Evolutionary conservation across 2,797 vertebrate species (phyloP).

Genomic region (Enteromius paludinosus): DNA sequence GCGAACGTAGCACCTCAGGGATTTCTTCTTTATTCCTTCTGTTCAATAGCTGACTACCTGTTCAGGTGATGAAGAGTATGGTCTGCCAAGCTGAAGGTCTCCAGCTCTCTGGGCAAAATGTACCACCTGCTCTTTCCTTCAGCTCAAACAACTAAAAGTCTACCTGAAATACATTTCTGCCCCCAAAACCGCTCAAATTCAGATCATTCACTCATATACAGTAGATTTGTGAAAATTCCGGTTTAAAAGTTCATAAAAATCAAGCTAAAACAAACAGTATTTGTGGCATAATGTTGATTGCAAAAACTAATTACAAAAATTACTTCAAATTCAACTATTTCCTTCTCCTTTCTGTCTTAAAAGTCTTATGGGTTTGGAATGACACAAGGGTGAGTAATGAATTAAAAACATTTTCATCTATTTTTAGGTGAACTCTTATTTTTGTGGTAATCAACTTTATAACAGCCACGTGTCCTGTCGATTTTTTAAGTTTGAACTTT

Average conservation of each 20-base stretch:
- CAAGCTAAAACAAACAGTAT: conserved; percentile 30
- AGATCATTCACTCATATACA: conserved; percentile 67
- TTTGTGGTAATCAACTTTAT: conserved; percentile 3
- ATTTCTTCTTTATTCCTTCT: conserved; percentile 30
- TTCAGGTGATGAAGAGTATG: conserved; percentile 30
- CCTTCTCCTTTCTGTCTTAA: no score
- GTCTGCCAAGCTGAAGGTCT: conserved; percentile 17
- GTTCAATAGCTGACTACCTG: conserved; percentile 36
- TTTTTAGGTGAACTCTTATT: not conserved
- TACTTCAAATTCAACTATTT: no score
- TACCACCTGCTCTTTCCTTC: conserved; percentile 34
- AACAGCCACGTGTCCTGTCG: not conserved
- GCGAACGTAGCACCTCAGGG: conserved; percentile 17
- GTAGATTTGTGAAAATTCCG: conserved; percentile 55
- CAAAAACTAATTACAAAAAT: not conserved
- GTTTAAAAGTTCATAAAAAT: conserved; percentile 1
- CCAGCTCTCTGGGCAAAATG: conserved; percentile 13
- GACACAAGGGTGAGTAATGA: not conserved
- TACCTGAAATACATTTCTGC: conserved; percentile 28
- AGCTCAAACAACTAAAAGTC: conserved; percentile 22
- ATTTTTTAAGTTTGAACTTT: no score
- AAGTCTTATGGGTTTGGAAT: not conserved
- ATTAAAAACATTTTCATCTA: not conserved
- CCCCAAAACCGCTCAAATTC: conserved; percentile 29
- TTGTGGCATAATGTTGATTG: conserved; percentile 21